Base-by-base conservation (phyloP, 2,888 invertebrate genomes). In the Drosophila lacicola region DNA sequence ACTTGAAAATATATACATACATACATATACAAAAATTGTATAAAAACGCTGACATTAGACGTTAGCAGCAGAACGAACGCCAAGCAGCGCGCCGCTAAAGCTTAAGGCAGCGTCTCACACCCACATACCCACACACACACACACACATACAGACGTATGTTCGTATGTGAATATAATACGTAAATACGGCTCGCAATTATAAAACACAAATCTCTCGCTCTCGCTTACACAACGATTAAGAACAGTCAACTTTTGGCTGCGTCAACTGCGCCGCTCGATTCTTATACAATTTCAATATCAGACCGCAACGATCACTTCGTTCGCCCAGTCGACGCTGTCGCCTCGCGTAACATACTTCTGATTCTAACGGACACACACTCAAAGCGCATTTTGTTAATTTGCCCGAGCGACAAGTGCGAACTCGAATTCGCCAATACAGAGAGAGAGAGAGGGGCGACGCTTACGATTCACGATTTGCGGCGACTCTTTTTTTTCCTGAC, bases 261-360 rank as follows among this genome's bases (percentile, higher is more conserved):
- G 74, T 53, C 29, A 56, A 63, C 63, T 46, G 55, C 63, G 51
- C 56, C 34, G 51, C 19, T 49, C 42, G 33, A 57, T 75, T 75
- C 80, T 69, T 79, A 79, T 64, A 74, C 56, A 70, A 66, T 77
- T 77, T 61, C 57, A 80, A 80, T 77, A 80, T 80, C 81, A 80
- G 67, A 54, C 44, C 45, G 54, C 44, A 25, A 61, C 72, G 78
- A 72, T 67, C 61, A 58, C 54, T 51, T 36, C 56, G 64, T 51
- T 54, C 63, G 74, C 60, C 78, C 73, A 78, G 81, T 77, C 49
- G 50, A 41, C 56, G 70, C 46, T 44, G 58, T 44, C 55, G 73
- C 57, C 36, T 80, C 61, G 80, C 64, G 75, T 51, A 64, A 64
- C 75, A 57, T 68, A 41, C 64, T 73, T 80, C 78, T 67, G 61